A percentile compares a stretch with the other conserved stretches of the same genome.
Conservation (phyloP, 1,140 invertebrate genomes). For the Nasonia longicornis region DNA sequence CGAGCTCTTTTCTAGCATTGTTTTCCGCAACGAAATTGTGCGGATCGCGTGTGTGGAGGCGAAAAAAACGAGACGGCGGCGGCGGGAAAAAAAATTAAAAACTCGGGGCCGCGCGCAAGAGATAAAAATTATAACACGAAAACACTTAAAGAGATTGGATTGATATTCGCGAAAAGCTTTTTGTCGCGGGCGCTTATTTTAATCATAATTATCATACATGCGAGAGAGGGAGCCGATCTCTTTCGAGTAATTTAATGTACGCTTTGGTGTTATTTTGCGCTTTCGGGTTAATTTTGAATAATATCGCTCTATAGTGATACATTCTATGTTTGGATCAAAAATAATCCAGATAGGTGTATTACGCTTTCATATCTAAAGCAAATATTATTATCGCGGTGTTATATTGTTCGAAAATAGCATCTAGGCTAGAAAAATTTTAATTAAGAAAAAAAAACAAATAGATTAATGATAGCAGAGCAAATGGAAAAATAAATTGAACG, state of each 20-base stretch:
- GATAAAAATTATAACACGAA: not conserved
- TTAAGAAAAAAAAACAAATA: constrained; percentile 16
- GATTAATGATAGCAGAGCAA: constrained; percentile 12
- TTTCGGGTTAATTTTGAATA: no score
- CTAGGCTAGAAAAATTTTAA: not conserved
- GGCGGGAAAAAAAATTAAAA: constrained; percentile 1
- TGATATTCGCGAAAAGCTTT: not conserved
- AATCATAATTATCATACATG: not conserved
- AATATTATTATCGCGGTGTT: not conserved
- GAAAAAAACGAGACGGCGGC: not conserved
- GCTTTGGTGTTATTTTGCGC: not conserved
- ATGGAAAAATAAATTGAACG: constrained; percentile 40
- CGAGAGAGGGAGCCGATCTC: not conserved
- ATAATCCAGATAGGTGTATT: not conserved
- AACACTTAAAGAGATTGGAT: not conserved
- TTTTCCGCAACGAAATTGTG: constrained; percentile 3
- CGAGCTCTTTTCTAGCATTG: constrained; percentile 30
- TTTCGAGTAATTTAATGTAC: not conserved
- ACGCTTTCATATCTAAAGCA: not conserved
- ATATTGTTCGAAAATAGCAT: not conserved
- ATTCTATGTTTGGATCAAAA: not conserved
- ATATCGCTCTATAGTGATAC: no score
- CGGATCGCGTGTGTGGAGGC: constrained; percentile 7
- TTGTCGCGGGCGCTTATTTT: not conserved
- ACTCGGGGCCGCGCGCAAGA: not conserved